Evolutionary conservation across 2,888 invertebrate species (phyloP).

Genomic region (Aspidiotus rigidus): DNA sequence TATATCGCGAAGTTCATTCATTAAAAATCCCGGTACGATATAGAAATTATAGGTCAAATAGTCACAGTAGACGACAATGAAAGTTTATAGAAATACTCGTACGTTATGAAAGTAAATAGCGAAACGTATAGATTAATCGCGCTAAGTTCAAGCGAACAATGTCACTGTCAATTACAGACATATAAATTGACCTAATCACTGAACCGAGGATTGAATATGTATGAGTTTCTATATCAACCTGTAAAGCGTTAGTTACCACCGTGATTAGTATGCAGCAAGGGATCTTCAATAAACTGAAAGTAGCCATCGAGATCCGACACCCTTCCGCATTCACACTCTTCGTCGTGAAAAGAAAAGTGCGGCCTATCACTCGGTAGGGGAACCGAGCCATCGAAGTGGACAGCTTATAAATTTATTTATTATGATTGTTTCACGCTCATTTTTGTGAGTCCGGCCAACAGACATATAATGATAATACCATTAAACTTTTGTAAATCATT

Average conservation of each 20-base stretch:
- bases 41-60: no score
- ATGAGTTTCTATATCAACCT: not conserved
- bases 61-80: not conserved
- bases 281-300: not conserved
- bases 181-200: not conserved
- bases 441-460: not conserved
- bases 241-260: not conserved
- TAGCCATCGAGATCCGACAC: constrained; percentile 1
- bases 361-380: not conserved
- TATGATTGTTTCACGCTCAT: not conserved
- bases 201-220: not conserved
- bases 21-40: no score
- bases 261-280: not conserved
- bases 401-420: not conserved
- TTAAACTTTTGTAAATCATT: not conserved
- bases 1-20: no score
- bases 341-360: not conserved
- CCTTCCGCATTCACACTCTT: not conserved
- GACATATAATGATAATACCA: not conserved
- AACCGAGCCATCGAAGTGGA: not conserved
- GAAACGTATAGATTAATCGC: not conserved
- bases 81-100: not conserved
- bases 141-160: not conserved
- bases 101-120: not conserved
- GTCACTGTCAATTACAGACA: not conserved